Base-by-base conservation (phyloP, 2,113 vertebrate species). In the Platycercus adscitus region DNA sequence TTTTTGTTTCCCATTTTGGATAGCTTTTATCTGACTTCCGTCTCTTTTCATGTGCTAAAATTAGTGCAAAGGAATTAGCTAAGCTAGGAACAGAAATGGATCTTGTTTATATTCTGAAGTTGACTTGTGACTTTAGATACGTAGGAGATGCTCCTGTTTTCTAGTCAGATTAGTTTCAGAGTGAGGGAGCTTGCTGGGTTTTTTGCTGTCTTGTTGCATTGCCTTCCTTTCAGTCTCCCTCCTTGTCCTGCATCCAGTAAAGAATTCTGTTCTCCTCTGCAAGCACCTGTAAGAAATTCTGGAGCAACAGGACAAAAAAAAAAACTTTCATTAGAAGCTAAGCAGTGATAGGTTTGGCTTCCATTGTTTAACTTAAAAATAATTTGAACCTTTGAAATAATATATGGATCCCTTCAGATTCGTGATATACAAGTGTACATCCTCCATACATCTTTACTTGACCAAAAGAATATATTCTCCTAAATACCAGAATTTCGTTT, bases 1-100 rank as follows among this genome's bases (percentile, higher is more conserved):
- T 91, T 93, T 96, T 93, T 93, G 73, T 92, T 92, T 95, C 75
- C 61, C 52, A 8, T 86, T 96, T 89, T 95, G 89, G 91, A 60
- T 71, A 82, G 84, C 81, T 93, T 92, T 95, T 91, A 52, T 89
- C 70, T 81, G 83, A 81, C 35, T 90, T 77, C 14, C 89, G 26
- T 56, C 82, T 87, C 71, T 86, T 89, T 53, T 90, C 2, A 3
- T 65, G 56, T 84, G 52, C 93, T 93, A 84, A 90, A 77, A 72
- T 89, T 86, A 92, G 55, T 86, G 72, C 69, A 89, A 69, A 76
- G 47, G 73, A 86, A 84, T 78, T 86, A 86, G 53, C 47, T 86
- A 68, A 85, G 60, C 68, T 81, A 20, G 82, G 68, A 81, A 66
- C 61, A 70, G 68, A 72, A 86, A 39, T 52, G 52, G 14, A 52